Evolutionary conservation across 1,140 invertebrate species (phyloP).

Genomic region (Panagrolaimus sp.): DNA sequence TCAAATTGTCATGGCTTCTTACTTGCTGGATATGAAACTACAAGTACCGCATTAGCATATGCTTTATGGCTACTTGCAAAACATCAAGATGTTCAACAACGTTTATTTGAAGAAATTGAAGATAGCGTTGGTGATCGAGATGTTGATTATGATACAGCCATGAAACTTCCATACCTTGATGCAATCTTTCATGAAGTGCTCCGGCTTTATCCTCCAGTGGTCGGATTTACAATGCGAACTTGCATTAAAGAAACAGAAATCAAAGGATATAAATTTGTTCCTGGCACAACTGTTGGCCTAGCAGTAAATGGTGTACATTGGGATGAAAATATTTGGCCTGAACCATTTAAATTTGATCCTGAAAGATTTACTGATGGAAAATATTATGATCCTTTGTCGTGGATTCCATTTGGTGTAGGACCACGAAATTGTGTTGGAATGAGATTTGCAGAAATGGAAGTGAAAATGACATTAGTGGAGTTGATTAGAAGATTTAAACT

Average conservation of each 20-base stretch:
- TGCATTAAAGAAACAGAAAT: constrained; percentile 42
- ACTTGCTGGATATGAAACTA: constrained; percentile 62
- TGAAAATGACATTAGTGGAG: constrained; percentile 64
- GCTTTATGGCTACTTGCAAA: constrained; percentile 58
- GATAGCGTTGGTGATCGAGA: constrained; percentile 8
- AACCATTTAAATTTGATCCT: constrained; percentile 66
- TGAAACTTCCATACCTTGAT: constrained; percentile 58
- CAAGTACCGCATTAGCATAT: constrained; percentile 58
- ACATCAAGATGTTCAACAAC: constrained; percentile 60
- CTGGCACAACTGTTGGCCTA: constrained; percentile 65
- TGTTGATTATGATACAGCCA: constrained; percentile 46
- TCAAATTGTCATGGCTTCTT: constrained; percentile 57
- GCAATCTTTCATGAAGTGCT: constrained; percentile 59
- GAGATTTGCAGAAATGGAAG: constrained; percentile 67
- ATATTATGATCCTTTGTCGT: constrained; percentile 28
- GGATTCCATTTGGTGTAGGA: constrained; percentile 62
- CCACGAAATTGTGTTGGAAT: constrained; percentile 64
- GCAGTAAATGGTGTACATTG: constrained; percentile 66
- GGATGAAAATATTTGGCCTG: constrained; percentile 63
- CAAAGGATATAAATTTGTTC: constrained; percentile 57
- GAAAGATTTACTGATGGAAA: constrained; percentile 61
- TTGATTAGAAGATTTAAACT: constrained; percentile 46
- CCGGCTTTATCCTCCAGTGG: constrained; percentile 59
- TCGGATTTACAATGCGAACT: constrained; percentile 43
- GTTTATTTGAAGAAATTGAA: constrained; percentile 58